Evolutionary conservation across 1,140 invertebrate species (phyloP).

Genomic region (Bradysia coprophila): DNA sequence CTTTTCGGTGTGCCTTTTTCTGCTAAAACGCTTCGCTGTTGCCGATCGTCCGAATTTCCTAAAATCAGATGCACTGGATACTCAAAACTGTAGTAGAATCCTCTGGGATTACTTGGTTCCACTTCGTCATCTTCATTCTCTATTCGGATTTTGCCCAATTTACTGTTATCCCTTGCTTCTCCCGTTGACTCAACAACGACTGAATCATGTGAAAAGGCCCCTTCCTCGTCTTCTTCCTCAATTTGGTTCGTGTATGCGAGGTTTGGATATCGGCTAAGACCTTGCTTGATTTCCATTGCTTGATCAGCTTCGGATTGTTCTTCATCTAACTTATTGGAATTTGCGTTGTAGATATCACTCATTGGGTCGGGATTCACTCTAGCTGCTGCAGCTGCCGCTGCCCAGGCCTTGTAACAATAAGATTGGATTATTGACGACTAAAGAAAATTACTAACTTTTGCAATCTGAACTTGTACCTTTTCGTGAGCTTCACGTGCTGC

Average conservation of each 20-base stretch:
- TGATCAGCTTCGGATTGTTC: neutral
- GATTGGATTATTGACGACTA: too few species aligned
- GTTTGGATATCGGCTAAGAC: neutral
- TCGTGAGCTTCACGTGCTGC: constrained; percentile 31
- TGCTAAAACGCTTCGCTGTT: neutral
- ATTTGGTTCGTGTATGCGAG: neutral
- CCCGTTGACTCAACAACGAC: too few species aligned
- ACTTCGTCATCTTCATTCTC: constrained; percentile 7
- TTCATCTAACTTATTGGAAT: constrained; percentile 12
- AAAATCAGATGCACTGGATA: constrained; percentile 35
- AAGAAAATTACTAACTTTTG: too few species aligned
- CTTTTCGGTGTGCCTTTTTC: too few species aligned
- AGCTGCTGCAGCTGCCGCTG: constrained; percentile 33
- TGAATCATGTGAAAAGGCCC: neutral
- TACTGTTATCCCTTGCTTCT: neutral
- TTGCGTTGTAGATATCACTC: constrained; percentile 17
- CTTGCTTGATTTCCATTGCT: neutral
- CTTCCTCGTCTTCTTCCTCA: neutral
- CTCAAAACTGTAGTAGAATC: constrained; percentile 36
- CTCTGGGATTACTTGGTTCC: constrained; percentile 29
- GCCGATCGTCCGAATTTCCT: constrained; percentile 4
- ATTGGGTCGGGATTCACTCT: constrained; percentile 27
- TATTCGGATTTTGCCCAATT: neutral
- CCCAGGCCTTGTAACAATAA: too few species aligned
- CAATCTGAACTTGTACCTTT: too few species aligned